Evolutionary conservation across 2,113 vertebrate species (phyloP).

Genomic region (Phainopepla nitens): DNA sequence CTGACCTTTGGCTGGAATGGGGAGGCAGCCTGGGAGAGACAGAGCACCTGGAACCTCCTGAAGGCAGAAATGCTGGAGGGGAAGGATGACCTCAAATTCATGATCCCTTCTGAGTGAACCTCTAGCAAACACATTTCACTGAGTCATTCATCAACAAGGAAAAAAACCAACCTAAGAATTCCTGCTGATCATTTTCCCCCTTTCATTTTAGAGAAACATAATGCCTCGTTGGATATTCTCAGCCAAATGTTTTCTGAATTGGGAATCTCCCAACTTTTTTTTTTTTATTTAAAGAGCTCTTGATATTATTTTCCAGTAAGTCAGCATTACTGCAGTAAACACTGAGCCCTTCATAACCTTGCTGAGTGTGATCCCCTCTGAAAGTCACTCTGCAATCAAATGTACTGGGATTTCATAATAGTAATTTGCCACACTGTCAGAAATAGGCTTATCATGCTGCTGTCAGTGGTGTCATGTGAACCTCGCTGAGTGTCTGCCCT

Average conservation of each 20-base stretch:
- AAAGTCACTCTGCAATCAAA: constrained; percentile 64
- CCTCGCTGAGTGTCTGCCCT: neutral
- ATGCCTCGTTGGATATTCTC: neutral
- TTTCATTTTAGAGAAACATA: neutral
- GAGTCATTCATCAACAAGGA: neutral
- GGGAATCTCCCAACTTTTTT: constrained; percentile 36
- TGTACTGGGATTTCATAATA: constrained; percentile 50
- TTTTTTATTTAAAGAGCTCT: constrained; percentile 25
- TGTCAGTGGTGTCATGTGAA: constrained; percentile 47
- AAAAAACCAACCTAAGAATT: neutral
- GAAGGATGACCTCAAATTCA: neutral
- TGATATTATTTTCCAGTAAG: constrained; percentile 4
- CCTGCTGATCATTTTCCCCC: neutral
- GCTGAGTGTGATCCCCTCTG: constrained; percentile 14
- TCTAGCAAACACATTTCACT: neutral
- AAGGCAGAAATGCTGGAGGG: neutral
- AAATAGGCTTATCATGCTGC: constrained; percentile 49
- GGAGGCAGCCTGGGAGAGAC: neutral
- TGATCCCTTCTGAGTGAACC: neutral
- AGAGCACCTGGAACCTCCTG: neutral
- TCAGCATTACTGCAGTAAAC: constrained; percentile 22
- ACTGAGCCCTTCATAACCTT: constrained; percentile 24
- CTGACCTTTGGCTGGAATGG: neutral
- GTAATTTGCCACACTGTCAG: constrained; percentile 61
- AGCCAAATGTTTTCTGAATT: neutral